phyloP scores from a whole-genome alignment of 2,888 invertebrate genomes.

The Schizaphis graminum region DNA sequence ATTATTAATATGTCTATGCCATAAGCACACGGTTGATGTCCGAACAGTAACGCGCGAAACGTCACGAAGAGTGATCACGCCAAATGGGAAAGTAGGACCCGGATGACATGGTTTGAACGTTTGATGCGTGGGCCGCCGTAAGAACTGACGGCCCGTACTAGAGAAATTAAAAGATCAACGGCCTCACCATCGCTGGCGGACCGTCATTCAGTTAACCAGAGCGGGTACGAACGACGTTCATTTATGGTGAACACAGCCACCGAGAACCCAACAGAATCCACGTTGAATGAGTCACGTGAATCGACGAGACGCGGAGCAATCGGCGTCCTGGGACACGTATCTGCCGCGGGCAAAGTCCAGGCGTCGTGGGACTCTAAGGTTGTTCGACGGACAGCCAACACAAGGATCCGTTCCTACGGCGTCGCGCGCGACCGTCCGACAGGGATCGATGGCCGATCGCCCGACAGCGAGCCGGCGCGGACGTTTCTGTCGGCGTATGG shows the following conservation, averaged over 20 bases:
- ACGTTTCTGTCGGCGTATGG: not conserved
- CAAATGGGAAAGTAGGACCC: too few relatives aligned
- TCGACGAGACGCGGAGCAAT: too few relatives aligned
- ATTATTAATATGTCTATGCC: too few relatives aligned
- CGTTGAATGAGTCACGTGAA: too few relatives aligned
- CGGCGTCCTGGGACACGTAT: not conserved
- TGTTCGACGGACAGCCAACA: not conserved
- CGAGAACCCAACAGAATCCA: not conserved
- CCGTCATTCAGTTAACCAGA: not conserved
- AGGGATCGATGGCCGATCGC: not conserved
- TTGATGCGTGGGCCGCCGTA: conserved; percentile 7
- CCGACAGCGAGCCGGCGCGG: not conserved
- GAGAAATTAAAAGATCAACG: conserved; percentile 60
- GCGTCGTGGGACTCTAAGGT: not conserved
- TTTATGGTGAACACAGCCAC: not conserved
- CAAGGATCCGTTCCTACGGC: not conserved
- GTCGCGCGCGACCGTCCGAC: not conserved
- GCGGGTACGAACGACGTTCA: rapidly evolving
- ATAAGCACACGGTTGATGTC: too few relatives aligned
- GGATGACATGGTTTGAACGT: not conserved
- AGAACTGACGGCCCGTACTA: conserved; percentile 53
- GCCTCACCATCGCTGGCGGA: not conserved
- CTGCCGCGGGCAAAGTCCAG: not conserved
- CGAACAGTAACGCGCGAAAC: too few relatives aligned
- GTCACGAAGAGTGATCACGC: too few relatives aligned